Percentiles rank a stretch among this genome's conserved stretches.
Evolutionary conservation across 2,113 vertebrate species (phyloP).

Genomic region (Pontoporia blainvillei): DNA sequence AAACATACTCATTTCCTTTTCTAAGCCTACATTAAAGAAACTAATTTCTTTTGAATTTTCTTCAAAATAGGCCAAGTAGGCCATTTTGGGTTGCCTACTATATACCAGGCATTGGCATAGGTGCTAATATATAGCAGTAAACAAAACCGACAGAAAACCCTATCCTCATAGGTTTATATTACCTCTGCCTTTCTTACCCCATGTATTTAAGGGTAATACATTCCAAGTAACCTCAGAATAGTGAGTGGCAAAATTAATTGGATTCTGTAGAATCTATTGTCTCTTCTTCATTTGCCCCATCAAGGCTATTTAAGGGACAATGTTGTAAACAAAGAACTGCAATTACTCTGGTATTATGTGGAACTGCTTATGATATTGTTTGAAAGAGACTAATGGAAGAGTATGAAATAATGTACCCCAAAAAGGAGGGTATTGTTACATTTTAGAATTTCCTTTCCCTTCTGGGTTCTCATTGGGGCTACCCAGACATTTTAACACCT

Average conservation of each 20-base stretch:
- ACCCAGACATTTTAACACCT: background rate
- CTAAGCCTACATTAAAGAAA: background rate
- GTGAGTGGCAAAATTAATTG: background rate
- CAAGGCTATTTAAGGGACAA: background rate
- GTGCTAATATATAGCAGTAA: background rate
- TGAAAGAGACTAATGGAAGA: background rate
- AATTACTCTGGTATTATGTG: background rate
- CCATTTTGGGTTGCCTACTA: background rate
- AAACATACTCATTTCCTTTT: background rate
- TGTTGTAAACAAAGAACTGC: background rate
- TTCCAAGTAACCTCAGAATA: background rate
- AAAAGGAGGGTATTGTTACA: background rate
- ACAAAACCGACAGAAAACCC: background rate
- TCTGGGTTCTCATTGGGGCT: background rate
- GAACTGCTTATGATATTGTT: background rate
- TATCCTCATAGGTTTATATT: background rate
- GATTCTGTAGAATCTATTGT: background rate
- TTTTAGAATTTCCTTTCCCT: background rate
- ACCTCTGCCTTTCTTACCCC: background rate
- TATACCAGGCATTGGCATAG: background rate
- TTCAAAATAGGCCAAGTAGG: background rate
- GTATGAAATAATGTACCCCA: background rate
- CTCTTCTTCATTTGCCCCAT: background rate
- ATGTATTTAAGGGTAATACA: background rate
- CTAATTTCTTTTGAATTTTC: background rate